Conservation (phyloP, 2,113 vertebrate species). For the Neoarius graeffei region DNA sequence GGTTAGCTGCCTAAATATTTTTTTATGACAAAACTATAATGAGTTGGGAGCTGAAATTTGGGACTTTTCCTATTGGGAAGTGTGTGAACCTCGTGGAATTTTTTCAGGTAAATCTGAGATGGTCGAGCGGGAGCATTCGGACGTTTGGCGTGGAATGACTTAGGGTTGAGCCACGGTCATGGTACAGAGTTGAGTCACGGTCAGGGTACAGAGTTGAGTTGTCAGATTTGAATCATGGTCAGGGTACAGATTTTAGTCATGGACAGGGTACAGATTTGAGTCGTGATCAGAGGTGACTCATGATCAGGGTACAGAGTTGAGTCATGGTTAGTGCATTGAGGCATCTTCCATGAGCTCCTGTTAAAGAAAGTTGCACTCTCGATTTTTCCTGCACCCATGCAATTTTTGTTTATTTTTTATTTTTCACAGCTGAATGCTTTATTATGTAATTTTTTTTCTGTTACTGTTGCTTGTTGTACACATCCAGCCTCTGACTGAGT, state of each 20-base stretch:
- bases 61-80: no score
- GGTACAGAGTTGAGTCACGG: not conserved
- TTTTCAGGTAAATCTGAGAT: no score
- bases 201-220: not conserved
- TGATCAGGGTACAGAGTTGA: not conserved
- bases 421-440: not conserved
- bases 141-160: no score
- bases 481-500: not conserved
- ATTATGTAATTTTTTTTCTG: not conserved
- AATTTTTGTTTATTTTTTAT: not conserved
- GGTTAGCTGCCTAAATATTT: no score
- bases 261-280: not conserved
- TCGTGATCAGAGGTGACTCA: not conserved
- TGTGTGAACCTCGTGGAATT: no score
- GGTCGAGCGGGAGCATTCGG: no score
- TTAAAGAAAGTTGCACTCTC: not conserved
- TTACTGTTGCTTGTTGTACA: not conserved
- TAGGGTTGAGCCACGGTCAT: not conserved
- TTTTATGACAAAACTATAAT: no score
- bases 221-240: not conserved
- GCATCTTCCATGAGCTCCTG: not conserved
- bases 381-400: not conserved
- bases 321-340: not conserved
- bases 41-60: no score
- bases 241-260: not conserved